Base-by-base conservation (phyloP, 2,113 vertebrate genomes). In the Sardina pilchardus region DNA sequence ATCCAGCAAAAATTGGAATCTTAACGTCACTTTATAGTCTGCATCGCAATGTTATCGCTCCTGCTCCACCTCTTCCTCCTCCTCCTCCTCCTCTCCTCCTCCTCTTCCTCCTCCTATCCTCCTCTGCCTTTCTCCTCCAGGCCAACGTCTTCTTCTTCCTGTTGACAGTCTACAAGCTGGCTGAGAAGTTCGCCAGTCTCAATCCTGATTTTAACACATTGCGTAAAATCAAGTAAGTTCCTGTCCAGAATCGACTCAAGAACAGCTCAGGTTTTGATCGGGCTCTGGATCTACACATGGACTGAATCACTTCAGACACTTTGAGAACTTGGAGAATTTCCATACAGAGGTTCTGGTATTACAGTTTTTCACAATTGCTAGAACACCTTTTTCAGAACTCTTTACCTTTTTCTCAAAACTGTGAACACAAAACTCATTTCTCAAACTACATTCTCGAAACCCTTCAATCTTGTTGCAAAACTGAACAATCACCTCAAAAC, bases 61-160 rank as follows among this genome's bases (percentile, higher is more conserved):
- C 39, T 42, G 39, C 39, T 42, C 39, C 39, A 0, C 56, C 8
- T 21, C 14, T 21, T n/a, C 21, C 24, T 59, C 14, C 8, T 21
- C 8, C 5, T 59, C 17, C 16, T 59, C 16, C 24, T n/a, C n/a
- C n/a, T n/a, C 56, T 24, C 45, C 3, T 39, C 39, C 39, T 39
- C 39, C 39, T 39, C 39, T 39, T 63, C 4, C 45, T 2, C n/a
- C n/a, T n/a, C n/a, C n/a, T n/a, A n/a, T n/a, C n/a, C n/a, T n/a
- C 8, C 30, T 36, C 45, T 67, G 56, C 71, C 1, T 86, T 3
- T 83, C 1, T 47, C 0, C 89, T 89, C 75, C 89, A 97, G 96
- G 86, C 95, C 8, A 97, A 96, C 19, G 88, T 94, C 1, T 86
- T 95, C 83, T 95, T 97, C 90, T 97, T 97, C 21, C 88, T 97